These are phyloP conservation scores for Macropus fuliginosus DNA, from an alignment of 2,797 vertebrate genomes.

Conservation along the genomic window DNA sequence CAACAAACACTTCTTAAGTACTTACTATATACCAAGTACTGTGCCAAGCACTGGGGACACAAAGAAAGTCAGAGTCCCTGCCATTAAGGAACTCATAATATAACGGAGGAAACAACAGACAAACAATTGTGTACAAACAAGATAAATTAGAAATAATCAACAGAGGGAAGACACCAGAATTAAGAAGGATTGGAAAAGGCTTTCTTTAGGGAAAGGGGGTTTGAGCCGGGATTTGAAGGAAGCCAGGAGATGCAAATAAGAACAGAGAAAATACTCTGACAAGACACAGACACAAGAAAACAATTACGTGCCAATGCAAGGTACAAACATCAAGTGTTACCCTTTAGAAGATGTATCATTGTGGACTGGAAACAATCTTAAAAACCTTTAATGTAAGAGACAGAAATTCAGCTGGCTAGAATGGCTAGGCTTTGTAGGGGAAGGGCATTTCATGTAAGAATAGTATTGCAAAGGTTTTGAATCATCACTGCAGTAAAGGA, in stretches of 20 bases:
- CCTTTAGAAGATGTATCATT: neutral
- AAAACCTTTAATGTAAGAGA: neutral
- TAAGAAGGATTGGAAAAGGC: neutral
- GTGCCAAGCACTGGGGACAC: neutral
- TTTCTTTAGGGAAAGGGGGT: neutral
- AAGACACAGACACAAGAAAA: neutral
- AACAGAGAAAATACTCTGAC: neutral
- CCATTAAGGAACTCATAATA: neutral
- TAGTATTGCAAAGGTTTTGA: neutral
- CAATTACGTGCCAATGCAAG: neutral
- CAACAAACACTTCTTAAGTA: neutral
- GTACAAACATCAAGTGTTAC: neutral
- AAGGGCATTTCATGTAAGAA: neutral
- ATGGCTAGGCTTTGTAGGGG: neutral
- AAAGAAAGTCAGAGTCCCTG: neutral
- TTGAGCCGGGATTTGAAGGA: neutral
- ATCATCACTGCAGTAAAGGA: neutral
- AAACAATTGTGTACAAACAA: neutral
- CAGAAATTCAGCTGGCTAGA: neutral
- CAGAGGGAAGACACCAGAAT: neutral
- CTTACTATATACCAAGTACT: neutral
- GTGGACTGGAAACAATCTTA: neutral
- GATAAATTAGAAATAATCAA: neutral
- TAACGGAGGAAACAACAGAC: neutral
- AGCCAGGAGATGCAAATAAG: neutral